A percentile compares a stretch with the other conserved stretches of the same genome.
phyloP scores from a whole-genome alignment of 2,888 invertebrate genomes.

The Dicyrtomina minuta region DNA sequence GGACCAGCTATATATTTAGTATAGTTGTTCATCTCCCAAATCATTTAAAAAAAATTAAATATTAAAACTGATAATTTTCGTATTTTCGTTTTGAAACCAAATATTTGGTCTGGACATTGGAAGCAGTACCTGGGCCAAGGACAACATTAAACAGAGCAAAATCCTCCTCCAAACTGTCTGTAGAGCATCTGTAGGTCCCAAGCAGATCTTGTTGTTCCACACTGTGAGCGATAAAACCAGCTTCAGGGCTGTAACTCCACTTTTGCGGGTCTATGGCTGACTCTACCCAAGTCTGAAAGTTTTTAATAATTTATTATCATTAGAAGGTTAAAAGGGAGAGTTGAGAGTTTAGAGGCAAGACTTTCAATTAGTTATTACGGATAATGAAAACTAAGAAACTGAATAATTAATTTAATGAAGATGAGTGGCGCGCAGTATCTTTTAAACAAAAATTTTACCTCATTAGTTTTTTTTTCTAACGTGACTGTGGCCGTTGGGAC shows the following conservation, averaged over 20 bases:
- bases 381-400: too few relatives aligned
- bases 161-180: not conserved
- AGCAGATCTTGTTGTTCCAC: not conserved
- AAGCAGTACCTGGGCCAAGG: not conserved
- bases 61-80: too few relatives aligned
- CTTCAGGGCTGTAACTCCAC: not conserved
- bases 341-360: too few relatives aligned
- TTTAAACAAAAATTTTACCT: too few relatives aligned
- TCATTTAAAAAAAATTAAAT: too few relatives aligned
- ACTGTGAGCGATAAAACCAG: not conserved
- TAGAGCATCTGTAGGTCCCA: not conserved
- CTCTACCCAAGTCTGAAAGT: not conserved
- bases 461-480: constrained; percentile 1
- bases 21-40: not conserved
- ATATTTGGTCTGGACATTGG: not conserved
- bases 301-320: not conserved
- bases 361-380: too few relatives aligned
- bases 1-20: not conserved
- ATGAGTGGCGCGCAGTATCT: too few relatives aligned
- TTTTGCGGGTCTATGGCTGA: not conserved
- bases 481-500: not conserved
- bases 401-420: too few relatives aligned
- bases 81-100: too few relatives aligned
- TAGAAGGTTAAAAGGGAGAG: not conserved
- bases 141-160: not conserved